These are phyloP conservation scores for Protonemura montana DNA, from an alignment of 2,888 invertebrate species.

Conservation along the genomic window DNA sequence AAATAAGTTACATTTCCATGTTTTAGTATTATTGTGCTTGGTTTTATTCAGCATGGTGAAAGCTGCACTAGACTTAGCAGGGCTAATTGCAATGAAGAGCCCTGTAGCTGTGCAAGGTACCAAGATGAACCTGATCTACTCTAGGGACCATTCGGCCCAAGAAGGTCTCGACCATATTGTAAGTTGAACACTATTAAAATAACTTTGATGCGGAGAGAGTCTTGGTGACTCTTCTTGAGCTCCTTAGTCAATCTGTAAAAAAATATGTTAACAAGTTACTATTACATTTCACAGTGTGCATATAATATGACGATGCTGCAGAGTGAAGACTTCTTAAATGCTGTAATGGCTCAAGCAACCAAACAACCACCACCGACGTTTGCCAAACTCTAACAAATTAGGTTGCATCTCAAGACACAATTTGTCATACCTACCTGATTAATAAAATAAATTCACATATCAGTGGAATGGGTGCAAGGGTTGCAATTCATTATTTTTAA, in stretches of 20 bases:
- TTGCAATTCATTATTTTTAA: too few species aligned
- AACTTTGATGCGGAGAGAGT: conserved; percentile 9
- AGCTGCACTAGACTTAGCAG: conserved; percentile 77
- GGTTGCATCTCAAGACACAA: not conserved
- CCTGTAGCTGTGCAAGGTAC: conserved; percentile 95
- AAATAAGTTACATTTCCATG: not conserved
- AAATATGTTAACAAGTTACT: conserved; percentile 31
- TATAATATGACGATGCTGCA: conserved; percentile 89
- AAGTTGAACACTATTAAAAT: conserved; percentile 58
- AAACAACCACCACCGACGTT: conserved; percentile 77
- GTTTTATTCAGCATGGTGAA: conserved; percentile 68
- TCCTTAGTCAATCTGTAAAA: conserved; percentile 55
- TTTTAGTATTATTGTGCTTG: not conserved
- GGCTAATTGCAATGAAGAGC: conserved; percentile 83
- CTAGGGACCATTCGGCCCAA: conserved; percentile 85
- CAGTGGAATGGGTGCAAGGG: too few species aligned
- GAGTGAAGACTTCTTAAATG: conserved; percentile 86
- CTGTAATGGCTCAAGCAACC: conserved; percentile 77
- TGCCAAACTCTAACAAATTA: conserved; percentile 67
- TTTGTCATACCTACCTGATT: too few species aligned
- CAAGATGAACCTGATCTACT: conserved; percentile 83
- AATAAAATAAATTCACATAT: too few species aligned
- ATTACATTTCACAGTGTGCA: conserved; percentile 65
- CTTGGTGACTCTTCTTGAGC: not conserved
- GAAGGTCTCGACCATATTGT: conserved; percentile 93